These are phyloP conservation scores for Diaphora mendica DNA, from an alignment of 2,888 invertebrate genomes.

Conservation along the genomic window DNA sequence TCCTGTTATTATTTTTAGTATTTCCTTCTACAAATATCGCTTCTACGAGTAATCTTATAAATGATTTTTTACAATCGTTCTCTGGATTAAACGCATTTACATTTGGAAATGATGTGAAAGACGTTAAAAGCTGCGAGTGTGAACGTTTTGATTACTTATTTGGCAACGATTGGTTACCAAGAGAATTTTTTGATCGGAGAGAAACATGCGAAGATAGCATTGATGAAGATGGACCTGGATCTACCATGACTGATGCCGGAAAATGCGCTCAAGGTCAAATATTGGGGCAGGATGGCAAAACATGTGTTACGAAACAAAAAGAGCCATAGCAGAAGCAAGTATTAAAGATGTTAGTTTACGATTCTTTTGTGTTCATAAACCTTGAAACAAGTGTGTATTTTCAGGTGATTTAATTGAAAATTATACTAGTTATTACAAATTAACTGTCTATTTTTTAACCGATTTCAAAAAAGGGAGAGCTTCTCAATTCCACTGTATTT, in stretches of 20 bases:
- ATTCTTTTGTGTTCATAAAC: not conserved
- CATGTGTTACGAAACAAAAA: not conserved
- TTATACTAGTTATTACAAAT: too few species aligned
- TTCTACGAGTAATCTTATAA: not conserved
- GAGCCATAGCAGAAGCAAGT: not conserved
- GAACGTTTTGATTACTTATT: slow-evolving; percentile 7
- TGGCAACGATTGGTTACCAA: not conserved
- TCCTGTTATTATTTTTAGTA: not conserved
- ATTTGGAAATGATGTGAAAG: not conserved
- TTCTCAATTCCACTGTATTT: too few species aligned
- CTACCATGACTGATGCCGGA: fast-evolving
- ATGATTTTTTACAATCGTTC: not conserved
- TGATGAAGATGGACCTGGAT: not conserved
- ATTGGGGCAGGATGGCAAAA: not conserved
- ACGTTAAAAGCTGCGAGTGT: not conserved
- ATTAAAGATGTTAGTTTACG: not conserved
- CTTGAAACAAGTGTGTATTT: not conserved
- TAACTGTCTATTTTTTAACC: too few species aligned
- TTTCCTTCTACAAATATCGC: not conserved
- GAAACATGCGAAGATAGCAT: too few species aligned
- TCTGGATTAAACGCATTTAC: not conserved
- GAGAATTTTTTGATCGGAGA: not conserved
- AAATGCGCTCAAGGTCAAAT: fast-evolving
- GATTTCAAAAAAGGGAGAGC: too few species aligned
- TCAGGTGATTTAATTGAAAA: too few species aligned